These are phyloP conservation scores for Andrena cerasifolii DNA, from an alignment of 1,140 invertebrate species.

Conservation along the genomic window DNA sequence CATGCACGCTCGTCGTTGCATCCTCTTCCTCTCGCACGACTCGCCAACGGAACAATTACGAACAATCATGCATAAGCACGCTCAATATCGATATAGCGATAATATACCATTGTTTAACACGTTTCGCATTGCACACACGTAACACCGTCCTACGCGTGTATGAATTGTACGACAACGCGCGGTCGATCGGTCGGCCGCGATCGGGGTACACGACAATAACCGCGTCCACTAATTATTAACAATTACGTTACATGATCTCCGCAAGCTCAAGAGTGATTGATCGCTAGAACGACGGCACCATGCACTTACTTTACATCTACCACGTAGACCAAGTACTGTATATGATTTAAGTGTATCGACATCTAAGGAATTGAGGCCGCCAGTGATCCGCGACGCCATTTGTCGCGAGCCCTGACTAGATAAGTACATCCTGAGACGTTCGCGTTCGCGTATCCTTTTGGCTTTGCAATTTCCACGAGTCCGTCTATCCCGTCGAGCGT, in stretches of 20 bases:
- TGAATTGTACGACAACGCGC: constrained; percentile 62
- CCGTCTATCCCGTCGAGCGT: too few relatives aligned
- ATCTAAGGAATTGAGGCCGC: constrained; percentile 56
- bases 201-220: constrained; percentile 39
- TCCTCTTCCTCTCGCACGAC: too few relatives aligned
- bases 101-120: constrained; percentile 60
- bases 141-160: constrained; percentile 60
- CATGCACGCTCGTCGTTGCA: constrained; percentile 11
- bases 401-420: constrained; percentile 61
- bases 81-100: constrained; percentile 58
- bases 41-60: constrained; percentile 51
- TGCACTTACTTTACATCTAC: constrained; percentile 63
- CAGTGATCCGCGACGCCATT: constrained; percentile 31
- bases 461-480: too few relatives aligned
- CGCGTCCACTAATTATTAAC: constrained; percentile 32
- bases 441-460: background rate
- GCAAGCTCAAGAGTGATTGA: constrained; percentile 59
- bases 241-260: constrained; percentile 36
- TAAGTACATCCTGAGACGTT: constrained; percentile 55
- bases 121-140: constrained; percentile 55
- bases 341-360: constrained; percentile 62
- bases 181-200: constrained; percentile 25
- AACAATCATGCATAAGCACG: constrained; percentile 67
- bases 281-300: constrained; percentile 64
- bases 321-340: constrained; percentile 57